phyloP scores from a whole-genome alignment of 2,888 invertebrate species.

The Aradus depressus region DNA sequence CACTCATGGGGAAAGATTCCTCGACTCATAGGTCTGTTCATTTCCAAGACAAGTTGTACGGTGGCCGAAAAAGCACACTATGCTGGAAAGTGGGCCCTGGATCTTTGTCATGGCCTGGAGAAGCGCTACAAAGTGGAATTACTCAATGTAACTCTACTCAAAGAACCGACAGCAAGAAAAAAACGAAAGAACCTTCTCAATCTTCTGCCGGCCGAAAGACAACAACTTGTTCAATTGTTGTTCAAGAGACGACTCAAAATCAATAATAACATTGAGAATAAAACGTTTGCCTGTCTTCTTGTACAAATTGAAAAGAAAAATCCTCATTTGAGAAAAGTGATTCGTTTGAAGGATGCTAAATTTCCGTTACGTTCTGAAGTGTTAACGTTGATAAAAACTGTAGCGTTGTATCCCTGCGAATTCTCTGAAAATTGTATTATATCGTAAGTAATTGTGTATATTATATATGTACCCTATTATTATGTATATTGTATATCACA shows the following conservation, averaged over 20 bases:
- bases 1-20: slow-evolving; percentile 11
- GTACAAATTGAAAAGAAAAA: slow-evolving; percentile 9
- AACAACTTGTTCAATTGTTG: slow-evolving; percentile 5
- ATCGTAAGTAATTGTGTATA: slow-evolving; percentile 12
- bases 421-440: neutral
- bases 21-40: neutral
- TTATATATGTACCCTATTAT: no score
- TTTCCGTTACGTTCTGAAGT: slow-evolving; percentile 8
- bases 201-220: slow-evolving; percentile 1
- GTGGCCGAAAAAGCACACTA: slow-evolving; percentile 1
- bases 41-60: neutral
- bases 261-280: slow-evolving; percentile 3
- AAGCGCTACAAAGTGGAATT: slow-evolving; percentile 5
- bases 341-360: slow-evolving; percentile 2
- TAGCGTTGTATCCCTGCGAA: neutral
- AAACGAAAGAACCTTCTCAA: slow-evolving; percentile 1
- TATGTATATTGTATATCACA: no score
- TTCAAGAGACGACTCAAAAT: slow-evolving; percentile 5
- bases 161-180: neutral
- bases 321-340: neutral
- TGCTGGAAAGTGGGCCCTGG: slow-evolving; percentile 4
- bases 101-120: slow-evolving; percentile 9
- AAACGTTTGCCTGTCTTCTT: slow-evolving; percentile 7
- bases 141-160: neutral
- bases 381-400: neutral